Evolutionary conservation across 2,113 vertebrate species (phyloP), one percentile per base, ranked within the genome.

Genomic region (Ranitomeya imitator): DNA sequence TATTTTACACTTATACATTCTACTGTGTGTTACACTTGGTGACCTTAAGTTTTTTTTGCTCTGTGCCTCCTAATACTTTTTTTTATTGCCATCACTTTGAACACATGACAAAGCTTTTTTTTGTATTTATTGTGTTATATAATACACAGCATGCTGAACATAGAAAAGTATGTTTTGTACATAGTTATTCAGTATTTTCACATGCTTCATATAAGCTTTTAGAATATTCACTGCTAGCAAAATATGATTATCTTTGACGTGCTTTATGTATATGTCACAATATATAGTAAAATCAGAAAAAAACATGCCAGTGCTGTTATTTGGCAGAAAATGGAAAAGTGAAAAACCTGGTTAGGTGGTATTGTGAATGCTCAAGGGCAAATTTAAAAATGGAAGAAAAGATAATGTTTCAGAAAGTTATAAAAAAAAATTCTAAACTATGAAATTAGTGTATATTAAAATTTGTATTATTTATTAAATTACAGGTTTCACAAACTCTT

Each of bases 1-100:
- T 67, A 18, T 8, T 61, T 8, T 63, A n/a, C 11, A 12, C 45
- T 79, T 65, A 18, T 67, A 79, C 23, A 77, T 26, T 54, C 77
- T n/a, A 67, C 54, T 86, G 71, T 77, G 76, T 15, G 13, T 54
- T 76, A 59, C 52, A 14, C 37, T 86, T 45, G 37, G 3, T 45
- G 37, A 45, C 37, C 37, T 45, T 45, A 4, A 45, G 37, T 45
- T 3, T 45, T 45, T 45, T 45, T 45, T 59, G 37, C 31, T 23
- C 3, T 69, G 45, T 55, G 37, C n/a, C 65, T 55, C 54, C 60
- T 26, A 55, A 69, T 78, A 71, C 45, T 83, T 65, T 51, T 14
- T 71, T 10, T 71, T 81, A 81, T 60, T 60, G n/a, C 26, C 18
- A 18, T 78, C 23, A 69, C 37, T 78, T 78, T 78, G 74, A 57